Evolutionary conservation across 2,113 vertebrate genomes (phyloP), one percentile per base, ranked within the genome.

Genomic region (Tylochromis polylepis): DNA sequence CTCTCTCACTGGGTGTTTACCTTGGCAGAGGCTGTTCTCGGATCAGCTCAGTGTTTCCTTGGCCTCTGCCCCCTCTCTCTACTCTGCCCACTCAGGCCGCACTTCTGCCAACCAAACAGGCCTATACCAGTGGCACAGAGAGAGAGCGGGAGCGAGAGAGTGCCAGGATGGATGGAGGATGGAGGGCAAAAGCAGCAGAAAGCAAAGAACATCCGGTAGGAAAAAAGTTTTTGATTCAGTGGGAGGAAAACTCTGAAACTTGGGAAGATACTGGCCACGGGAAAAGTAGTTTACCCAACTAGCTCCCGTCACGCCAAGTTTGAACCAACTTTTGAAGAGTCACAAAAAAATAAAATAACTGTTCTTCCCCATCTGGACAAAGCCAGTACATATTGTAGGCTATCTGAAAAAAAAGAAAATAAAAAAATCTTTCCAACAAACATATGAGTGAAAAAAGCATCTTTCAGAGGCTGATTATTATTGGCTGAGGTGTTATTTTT

Each of bases 61-160:
- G 86, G 87, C 91, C 88, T 91, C 85, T 91, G 92, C 79, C 82
- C 86, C 56, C 81, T 94, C 46, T 78, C 16, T 85, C 83, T 70
- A 11, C 88, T 88, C 84, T 56, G 89, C 91, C 88, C 86, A 94
- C 91, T 88, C 92, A 88, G 89, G 83, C 83, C 88, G 82, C 56
- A 65, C 79, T 84, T 53, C 78, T 87, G 88, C 82, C 82, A 92
- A 38, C 82, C 83, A 38, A 82, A 56, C n/a, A 46, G 67, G 31
- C 55, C 34, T 75, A 49, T 31, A 58, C 62, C 67, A 88, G 41
- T 82, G 41, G 46, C 27, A 55, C 11, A 75, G 46, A 36, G 24
- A 59, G 60, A 87, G 58, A 18, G 16, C 15, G 67, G 62, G 60
- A 16, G 24, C 29, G 6, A 79, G 65, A 70, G 65, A 51, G 43